A percentile compares a stretch with the other conserved stretches of the same genome.
Evolutionary conservation across 1,140 invertebrate species (phyloP).

Genomic region (Drosophila nannoptera): DNA sequence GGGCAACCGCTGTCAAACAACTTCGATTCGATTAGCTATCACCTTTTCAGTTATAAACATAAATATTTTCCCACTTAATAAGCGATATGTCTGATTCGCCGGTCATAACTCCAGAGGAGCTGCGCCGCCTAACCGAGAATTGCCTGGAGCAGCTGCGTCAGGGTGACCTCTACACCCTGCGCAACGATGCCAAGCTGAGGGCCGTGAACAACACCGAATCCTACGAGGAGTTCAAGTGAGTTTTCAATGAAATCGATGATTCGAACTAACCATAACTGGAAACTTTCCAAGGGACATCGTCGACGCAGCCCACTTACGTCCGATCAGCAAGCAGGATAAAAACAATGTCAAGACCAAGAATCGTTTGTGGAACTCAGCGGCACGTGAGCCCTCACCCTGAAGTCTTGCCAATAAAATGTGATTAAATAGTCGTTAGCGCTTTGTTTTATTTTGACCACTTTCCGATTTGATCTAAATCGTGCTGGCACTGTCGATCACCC

Average conservation of each 20-base stretch:
- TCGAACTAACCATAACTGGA: neutral
- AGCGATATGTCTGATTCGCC: constrained; percentile 37
- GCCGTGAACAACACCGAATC: constrained; percentile 81
- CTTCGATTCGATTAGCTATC: constrained; percentile 8
- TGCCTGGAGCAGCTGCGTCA: constrained; percentile 63
- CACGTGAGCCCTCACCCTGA: constrained; percentile 30
- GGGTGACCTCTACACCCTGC: constrained; percentile 81
- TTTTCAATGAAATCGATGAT: neutral
- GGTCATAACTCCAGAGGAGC: constrained; percentile 64
- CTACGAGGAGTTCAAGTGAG: constrained; percentile 83
- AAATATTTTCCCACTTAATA: constrained; percentile 9
- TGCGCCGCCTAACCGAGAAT: constrained; percentile 47
- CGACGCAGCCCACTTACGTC: constrained; percentile 79
- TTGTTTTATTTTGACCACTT: neutral
- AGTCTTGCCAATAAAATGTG: constrained; percentile 41
- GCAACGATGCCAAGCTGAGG: constrained; percentile 83
- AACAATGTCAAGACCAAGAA: constrained; percentile 67
- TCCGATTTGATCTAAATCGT: too few species aligned
- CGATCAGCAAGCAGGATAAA: constrained; percentile 78
- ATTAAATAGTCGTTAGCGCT: neutral
- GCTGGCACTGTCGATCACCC: too few species aligned
- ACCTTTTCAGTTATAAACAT: neutral
- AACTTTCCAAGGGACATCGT: constrained; percentile 77
- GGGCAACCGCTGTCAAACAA: constrained; percentile 57
- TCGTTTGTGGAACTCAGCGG: constrained; percentile 74